phyloP scores from a whole-genome alignment of 2,113 vertebrate species.

The Engystomops pustulosus region DNA sequence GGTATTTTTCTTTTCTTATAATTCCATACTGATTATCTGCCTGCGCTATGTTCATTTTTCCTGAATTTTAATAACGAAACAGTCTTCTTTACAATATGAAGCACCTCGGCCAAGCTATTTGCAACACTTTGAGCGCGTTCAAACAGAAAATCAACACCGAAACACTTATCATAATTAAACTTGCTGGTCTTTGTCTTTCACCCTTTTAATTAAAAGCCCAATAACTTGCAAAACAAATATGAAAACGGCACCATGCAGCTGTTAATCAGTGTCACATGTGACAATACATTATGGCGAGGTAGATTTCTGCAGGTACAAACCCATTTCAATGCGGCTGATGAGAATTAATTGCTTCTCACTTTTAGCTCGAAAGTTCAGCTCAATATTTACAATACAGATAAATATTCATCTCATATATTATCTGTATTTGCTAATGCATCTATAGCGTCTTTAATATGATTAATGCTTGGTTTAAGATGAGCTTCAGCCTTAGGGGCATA shows the following conservation, averaged over 20 bases:
- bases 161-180: conserved; percentile 47
- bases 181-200: conserved; percentile 39
- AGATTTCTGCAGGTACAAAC: conserved; percentile 23
- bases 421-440: conserved; percentile 17
- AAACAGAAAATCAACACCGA: conserved; percentile 32
- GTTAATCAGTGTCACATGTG: conserved; percentile 44
- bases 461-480: background rate
- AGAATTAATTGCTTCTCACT: conserved; percentile 31
- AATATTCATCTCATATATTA: conserved; percentile 16
- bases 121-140: background rate
- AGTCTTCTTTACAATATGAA: background rate
- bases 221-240: conserved; percentile 48
- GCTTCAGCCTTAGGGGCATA: background rate
- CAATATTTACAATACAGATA: conserved; percentile 36
- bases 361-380: conserved; percentile 1
- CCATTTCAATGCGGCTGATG: conserved; percentile 30
- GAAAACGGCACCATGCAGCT: background rate
- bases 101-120: conserved; percentile 13
- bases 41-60: background rate
- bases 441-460: conserved; percentile 11
- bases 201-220: conserved; percentile 44
- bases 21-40: background rate
- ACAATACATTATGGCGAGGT: conserved; percentile 16
- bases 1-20: conserved; percentile 10
- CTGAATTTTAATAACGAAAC: conserved; percentile 29